phyloP scores from a whole-genome alignment of 2,888 invertebrate species.

The Lepidochrysops patricia region DNA sequence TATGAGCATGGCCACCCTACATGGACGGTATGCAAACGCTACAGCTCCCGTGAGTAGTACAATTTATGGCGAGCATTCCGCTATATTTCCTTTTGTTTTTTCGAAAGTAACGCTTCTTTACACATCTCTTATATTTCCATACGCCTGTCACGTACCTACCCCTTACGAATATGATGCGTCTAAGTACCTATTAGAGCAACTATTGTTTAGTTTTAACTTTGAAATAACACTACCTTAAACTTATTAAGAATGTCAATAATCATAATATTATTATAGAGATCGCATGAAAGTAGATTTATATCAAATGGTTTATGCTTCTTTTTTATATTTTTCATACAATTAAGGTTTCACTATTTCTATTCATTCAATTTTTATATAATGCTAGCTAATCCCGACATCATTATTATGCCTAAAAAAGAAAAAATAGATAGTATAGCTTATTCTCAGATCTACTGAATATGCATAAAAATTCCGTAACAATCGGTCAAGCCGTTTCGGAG shows the following conservation, averaged over 20 bases:
- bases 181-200: constrained; percentile 17
- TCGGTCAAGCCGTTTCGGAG: no score
- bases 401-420: no score
- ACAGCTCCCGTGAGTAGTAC: constrained; percentile 59
- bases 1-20: constrained; percentile 33
- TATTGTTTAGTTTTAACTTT: constrained; percentile 1
- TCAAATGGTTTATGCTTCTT: no score
- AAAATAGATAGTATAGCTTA: no score
- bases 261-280: background rate
- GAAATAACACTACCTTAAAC: background rate
- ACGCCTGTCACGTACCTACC: constrained; percentile 28
- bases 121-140: constrained; percentile 32
- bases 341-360: no score
- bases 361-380: no score
- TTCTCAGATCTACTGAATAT: no score
- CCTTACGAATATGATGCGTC: constrained; percentile 28
- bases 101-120: constrained; percentile 41
- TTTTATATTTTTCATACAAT: no score
- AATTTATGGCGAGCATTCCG: constrained; percentile 68
- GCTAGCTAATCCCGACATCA: no score
- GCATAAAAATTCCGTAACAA: no score
- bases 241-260: background rate
- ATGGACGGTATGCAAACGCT: constrained; percentile 60
- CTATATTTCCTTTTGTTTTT: constrained; percentile 68
- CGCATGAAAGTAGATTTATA: no score